A percentile compares a stretch with the other conserved stretches of the same genome.
These are phyloP conservation scores for Pseudomyrmex dendroicus DNA, from an alignment of 1,140 invertebrate species.

Conservation along the genomic window DNA sequence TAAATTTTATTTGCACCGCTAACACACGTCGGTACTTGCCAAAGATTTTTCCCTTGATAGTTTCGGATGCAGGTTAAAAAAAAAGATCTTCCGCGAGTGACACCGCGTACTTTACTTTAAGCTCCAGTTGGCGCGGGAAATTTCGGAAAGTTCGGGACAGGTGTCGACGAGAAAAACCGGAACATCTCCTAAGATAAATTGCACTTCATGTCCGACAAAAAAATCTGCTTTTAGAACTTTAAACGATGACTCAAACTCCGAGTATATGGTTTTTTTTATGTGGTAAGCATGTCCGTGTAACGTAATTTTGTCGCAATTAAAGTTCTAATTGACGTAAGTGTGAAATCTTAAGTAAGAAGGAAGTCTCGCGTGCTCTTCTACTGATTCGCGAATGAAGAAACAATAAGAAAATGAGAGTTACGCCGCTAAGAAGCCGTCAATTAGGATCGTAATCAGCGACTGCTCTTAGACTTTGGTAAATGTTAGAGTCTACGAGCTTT, in stretches of 20 bases:
- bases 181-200: conserved; percentile 50
- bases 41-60: conserved; percentile 53
- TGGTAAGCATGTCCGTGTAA: conserved; percentile 6
- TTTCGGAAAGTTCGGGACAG: conserved; percentile 55
- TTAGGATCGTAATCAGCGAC: conserved; percentile 46
- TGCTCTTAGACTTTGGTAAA: conserved; percentile 33
- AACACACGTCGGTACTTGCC: conserved; percentile 55
- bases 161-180: conserved; percentile 43
- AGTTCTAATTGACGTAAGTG: neutral
- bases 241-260: conserved; percentile 25
- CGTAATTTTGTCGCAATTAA: conserved; percentile 16
- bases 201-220: conserved; percentile 28
- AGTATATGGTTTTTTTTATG: conserved; percentile 6
- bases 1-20: conserved; percentile 59
- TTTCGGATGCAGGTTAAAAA: conserved; percentile 41
- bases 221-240: conserved; percentile 45
- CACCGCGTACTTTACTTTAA: conserved; percentile 50
- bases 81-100: conserved; percentile 35
- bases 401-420: neutral
- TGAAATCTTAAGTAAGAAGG: neutral
- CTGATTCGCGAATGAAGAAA: neutral
- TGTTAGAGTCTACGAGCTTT: conserved; percentile 18
- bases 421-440: conserved; percentile 12
- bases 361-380: neutral
- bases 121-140: conserved; percentile 55